Percentiles rank a stretch among this genome's conserved stretches.
Conservation (phyloP, 2,113 vertebrate genomes). For the Zosterops lateralis region DNA sequence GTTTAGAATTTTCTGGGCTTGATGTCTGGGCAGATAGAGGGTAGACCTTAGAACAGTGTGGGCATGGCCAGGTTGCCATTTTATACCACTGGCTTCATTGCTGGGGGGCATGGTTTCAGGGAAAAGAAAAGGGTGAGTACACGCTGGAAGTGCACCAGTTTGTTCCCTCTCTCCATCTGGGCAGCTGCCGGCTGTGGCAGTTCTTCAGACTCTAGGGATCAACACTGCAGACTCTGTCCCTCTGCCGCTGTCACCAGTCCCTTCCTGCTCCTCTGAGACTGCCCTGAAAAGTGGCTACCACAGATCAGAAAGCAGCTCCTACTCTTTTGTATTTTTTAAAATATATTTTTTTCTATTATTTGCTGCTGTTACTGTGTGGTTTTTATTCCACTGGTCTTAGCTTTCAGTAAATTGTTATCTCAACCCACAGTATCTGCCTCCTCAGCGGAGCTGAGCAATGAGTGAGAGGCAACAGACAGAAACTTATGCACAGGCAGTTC, state of each 20-base stretch:
- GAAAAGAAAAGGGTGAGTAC: not conserved
- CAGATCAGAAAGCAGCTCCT: accelerated
- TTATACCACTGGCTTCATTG: accelerated
- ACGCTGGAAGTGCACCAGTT: not conserved
- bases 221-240: accelerated
- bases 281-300: not conserved
- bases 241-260: accelerated
- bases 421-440: not conserved
- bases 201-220: too few relatives aligned
- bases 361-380: not conserved
- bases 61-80: not conserved
- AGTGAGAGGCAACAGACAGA: not conserved
- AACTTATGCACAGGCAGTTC: not conserved
- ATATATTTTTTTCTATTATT: too few relatives aligned
- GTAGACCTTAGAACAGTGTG: not conserved
- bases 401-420: not conserved
- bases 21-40: accelerated
- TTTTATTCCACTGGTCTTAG: not conserved
- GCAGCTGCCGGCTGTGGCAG: not conserved
- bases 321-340: not conserved
- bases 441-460: accelerated
- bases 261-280: not conserved
- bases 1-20: not conserved
- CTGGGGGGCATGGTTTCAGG: not conserved
- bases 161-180: not conserved